These are phyloP conservation scores for Anas platyrhynchos DNA, from an alignment of 2,113 vertebrate species.

Conservation along the genomic window DNA sequence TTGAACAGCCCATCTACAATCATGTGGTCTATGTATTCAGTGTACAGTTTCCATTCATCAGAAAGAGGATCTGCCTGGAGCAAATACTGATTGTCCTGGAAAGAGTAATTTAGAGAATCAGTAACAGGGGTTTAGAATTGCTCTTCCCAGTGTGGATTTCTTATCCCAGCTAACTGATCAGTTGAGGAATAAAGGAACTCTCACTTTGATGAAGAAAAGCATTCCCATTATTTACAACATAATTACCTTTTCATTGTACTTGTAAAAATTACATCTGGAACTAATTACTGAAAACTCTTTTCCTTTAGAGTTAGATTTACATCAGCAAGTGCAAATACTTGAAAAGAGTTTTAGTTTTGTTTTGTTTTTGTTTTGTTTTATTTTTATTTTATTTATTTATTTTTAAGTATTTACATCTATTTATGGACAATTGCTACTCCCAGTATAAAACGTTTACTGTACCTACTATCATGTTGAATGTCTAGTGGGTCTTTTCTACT, in stretches of 20 bases:
- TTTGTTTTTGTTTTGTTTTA: not conserved
- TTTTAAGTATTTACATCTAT: not conserved
- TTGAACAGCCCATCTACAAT: slow-evolving; percentile 80
- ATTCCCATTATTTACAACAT: slow-evolving; percentile 54
- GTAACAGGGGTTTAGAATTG: slow-evolving; percentile 55
- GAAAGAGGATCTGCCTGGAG: slow-evolving; percentile 76
- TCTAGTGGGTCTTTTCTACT: slow-evolving; percentile 69
- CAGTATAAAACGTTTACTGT: not conserved
- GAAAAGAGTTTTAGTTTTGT: slow-evolving; percentile 12
- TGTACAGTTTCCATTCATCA: slow-evolving; percentile 80
- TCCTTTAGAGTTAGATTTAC: slow-evolving; percentile 35
- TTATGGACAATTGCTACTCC: not conserved
- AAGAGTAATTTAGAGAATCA: slow-evolving; percentile 68
- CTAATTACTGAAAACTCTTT: slow-evolving; percentile 45
- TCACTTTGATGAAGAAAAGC: slow-evolving; percentile 59
- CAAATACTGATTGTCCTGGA: slow-evolving; percentile 83
- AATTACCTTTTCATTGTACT: slow-evolving; percentile 55
- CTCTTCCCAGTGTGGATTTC: slow-evolving; percentile 31
- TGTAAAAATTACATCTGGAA: slow-evolving; percentile 62
- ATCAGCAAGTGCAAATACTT: slow-evolving; percentile 40
- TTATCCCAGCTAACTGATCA: slow-evolving; percentile 56
- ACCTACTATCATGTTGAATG: not conserved
- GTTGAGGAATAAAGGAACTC: slow-evolving; percentile 52
- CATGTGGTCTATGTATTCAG: slow-evolving; percentile 79
- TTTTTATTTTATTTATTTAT: not conserved